Base-by-base conservation (phyloP, 1,140 invertebrate species). In the Delia radicum region DNA sequence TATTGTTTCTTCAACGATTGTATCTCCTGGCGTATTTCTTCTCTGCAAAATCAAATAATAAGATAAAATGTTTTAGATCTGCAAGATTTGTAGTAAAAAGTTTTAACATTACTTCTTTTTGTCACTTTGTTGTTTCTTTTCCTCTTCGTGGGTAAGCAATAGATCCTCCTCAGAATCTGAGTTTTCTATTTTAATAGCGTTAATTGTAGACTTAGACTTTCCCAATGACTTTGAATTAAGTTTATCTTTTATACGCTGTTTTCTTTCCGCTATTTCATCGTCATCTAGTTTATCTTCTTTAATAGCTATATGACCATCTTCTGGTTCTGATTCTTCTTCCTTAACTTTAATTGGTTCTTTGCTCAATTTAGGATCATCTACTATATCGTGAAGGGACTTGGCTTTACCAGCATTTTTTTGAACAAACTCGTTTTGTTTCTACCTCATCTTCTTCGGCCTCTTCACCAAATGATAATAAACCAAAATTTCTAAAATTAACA, bases 401-500 rank as follows among this genome's bases (percentile, higher is more conserved):
- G 95, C 92, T 87, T 92, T 94, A 0, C 90, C 91, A 62, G 89
- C 86, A 79, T 90, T 91, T 79, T 91, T 88, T 83, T 92, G 92
- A 76, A 90, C 93, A 75, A 92, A 91, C 81, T 90, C 90, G 33
- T 87, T n/a, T 87, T 2, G 92, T 91, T 87, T 96, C 94, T 76
- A 93, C 94, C 87, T 99, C 98, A 84, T 99, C 97, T 87, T 98
- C 97, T 86, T 99, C 97, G 8, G 96, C 97, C 87, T 99, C 98
- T 85, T 96, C 96, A 0, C 98, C 98, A 87, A 99, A 99, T 0
- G 97, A 99, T 7, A 99, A 88, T 6, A 99, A 88, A 74, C 95
- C 96, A 82, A 98, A 98, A 89, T 99, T 97, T 87, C 95, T 98
- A 77, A 31, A n/a, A n/a, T n/a, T n/a, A n/a, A n/a, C n/a, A n/a